These are phyloP conservation scores for Euclidia mi DNA, from an alignment of 2,888 invertebrate genomes.

Conservation along the genomic window DNA sequence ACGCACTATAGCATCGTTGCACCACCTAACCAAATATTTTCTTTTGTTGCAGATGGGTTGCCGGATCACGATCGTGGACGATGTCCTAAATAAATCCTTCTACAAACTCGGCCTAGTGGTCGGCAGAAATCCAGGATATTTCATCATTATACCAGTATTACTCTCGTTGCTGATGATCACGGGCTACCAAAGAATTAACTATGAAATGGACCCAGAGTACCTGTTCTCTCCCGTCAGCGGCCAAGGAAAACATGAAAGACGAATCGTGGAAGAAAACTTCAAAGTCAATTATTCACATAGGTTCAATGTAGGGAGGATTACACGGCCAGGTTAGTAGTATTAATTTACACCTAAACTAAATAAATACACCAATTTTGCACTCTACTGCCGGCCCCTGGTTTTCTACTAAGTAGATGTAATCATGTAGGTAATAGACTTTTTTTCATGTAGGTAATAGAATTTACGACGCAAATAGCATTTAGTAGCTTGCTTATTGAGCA, in stretches of 20 bases:
- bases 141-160: constrained; percentile 96
- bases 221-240: constrained; percentile 97
- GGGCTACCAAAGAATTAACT: constrained; percentile 95
- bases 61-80: constrained; percentile 94
- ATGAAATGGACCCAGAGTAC: constrained; percentile 98
- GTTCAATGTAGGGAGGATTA: constrained; percentile 96
- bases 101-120: constrained; percentile 95
- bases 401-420: too few species aligned
- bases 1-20: too few species aligned
- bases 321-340: constrained; percentile 93
- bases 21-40: background rate
- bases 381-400: too few species aligned
- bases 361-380: too few species aligned
- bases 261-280: constrained; percentile 95
- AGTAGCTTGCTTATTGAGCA: too few species aligned
- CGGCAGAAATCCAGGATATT: constrained; percentile 96
- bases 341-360: too few species aligned
- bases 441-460: too few species aligned
- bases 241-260: constrained; percentile 95
- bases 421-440: too few species aligned
- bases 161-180: constrained; percentile 95
- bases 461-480: too few species aligned
- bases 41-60: constrained; percentile 92
- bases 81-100: constrained; percentile 94
- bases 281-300: constrained; percentile 96